Base-by-base conservation (phyloP, 2,888 invertebrate species). In the Drosophila leonis region DNA sequence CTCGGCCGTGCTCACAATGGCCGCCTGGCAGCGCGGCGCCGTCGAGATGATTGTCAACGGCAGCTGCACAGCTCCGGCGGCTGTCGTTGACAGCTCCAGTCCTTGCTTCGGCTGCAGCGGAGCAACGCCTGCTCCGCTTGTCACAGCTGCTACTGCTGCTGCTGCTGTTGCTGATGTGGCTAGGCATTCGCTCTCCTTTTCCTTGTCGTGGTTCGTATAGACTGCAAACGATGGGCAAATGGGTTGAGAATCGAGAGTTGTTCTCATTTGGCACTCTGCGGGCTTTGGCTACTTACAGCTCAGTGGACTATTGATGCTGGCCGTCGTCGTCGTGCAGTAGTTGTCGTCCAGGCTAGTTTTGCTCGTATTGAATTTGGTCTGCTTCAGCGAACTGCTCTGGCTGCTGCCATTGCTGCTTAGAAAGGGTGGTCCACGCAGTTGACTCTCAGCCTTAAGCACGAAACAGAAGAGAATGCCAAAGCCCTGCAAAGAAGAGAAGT, bases 131-230 rank as follows among this genome's bases (percentile, higher is more conserved):
- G 48, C 59, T 27, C 60, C 56, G 35, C 69, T 66, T 24, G 83
- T 56, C 69, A 24, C 65, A 1, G 52, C 10, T 24, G 33, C 33
- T 0, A 31, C 31, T 41, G 89, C 82, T 41, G 77, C 82, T 41
- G 77, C 70, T 46, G 55, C 70, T 67, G 88, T 78, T 61, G 87
- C 68, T 61, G 89, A 78, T 52, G 90, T 80, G 60, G 90, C 86
- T 35, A 89, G 81, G 68, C 92, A 90, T 68, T 92, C 93, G 76
- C 90, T 92, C 75, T 93, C 93, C 65, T 92, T 90, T 72, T 93
- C 93, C 69, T 92, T 91, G 72, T 92, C 92, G 62, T 93, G 93
- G 66, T 88, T 92, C 24, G 92, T 90, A 75, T 93, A 93, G 90
- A 92, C 93, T 93, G 80, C 59, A 74, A 75, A 18, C 41, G 37